Conservation (phyloP, 2,888 invertebrate species). For the Spodoptera picta region DNA sequence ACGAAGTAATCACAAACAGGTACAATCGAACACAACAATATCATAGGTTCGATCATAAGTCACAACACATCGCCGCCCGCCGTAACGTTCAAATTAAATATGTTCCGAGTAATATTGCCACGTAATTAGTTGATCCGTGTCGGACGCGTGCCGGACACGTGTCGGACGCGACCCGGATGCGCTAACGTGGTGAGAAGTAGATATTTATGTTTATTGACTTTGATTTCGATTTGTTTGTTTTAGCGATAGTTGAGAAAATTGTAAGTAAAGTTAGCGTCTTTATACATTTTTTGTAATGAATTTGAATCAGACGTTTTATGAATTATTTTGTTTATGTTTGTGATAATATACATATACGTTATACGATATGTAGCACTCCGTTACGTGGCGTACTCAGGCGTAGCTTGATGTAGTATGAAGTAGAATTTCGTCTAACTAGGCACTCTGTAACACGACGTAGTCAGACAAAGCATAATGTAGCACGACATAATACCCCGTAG, state of each 20-base stretch:
- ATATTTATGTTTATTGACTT: slow-evolving; percentile 54
- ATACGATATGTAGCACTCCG: neutral
- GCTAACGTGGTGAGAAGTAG: slow-evolving; percentile 23
- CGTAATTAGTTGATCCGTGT: slow-evolving; percentile 54
- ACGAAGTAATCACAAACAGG: slow-evolving; percentile 29
- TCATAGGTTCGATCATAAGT: slow-evolving; percentile 9
- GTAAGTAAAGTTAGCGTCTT: too few species aligned
- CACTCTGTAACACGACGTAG: neutral
- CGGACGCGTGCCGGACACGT: slow-evolving; percentile 47
- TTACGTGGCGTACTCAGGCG: neutral
- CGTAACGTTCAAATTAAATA: slow-evolving; percentile 32
- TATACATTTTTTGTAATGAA: too few species aligned
- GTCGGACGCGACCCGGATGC: slow-evolving; percentile 12
- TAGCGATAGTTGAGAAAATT: neutral
- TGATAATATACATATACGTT: too few species aligned
- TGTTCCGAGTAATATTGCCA: slow-evolving; percentile 18
- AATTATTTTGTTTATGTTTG: too few species aligned
- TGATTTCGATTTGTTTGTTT: slow-evolving; percentile 18
- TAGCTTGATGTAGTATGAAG: neutral
- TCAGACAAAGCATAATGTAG: neutral
- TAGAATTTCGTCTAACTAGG: neutral
- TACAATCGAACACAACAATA: slow-evolving; percentile 17
- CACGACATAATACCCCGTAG: neutral
- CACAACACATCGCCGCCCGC: slow-evolving; percentile 37
- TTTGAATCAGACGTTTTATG: too few species aligned